These are phyloP conservation scores for Brachionus manjavacas DNA, from an alignment of 1,140 invertebrate species.

Conservation along the genomic window DNA sequence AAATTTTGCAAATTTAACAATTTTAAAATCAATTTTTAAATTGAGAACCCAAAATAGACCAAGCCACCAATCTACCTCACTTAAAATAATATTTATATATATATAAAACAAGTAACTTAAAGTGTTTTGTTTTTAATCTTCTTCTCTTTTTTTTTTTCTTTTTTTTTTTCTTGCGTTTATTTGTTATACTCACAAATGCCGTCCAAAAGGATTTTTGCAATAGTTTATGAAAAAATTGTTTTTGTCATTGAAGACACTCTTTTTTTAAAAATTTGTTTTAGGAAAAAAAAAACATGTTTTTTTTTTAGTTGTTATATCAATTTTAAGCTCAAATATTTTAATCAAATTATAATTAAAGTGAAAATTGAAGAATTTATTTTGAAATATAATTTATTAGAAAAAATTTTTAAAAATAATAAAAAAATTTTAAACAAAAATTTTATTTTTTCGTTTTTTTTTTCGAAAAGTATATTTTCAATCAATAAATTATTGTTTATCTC, in stretches of 20 bases:
- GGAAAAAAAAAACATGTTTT: not conserved
- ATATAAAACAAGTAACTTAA: not conserved
- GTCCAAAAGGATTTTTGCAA: not conserved
- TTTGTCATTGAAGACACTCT: not conserved
- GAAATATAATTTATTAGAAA: constrained; percentile 7
- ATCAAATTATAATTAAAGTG: constrained; percentile 1
- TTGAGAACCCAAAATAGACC: not conserved
- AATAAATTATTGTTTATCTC: too few species aligned
- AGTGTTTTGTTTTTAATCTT: not conserved
- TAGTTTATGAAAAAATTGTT: not conserved
- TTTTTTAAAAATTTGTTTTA: constrained; percentile 1
- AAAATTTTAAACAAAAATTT: not conserved
- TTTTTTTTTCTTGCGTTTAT: not conserved
- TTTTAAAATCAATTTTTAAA: constrained; percentile 2
- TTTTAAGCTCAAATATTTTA: not conserved
- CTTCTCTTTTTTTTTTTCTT: too few species aligned
- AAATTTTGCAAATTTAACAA: constrained; percentile 7
- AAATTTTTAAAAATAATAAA: constrained; percentile 9
- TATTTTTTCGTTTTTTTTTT: not conserved
- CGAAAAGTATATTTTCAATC: too few species aligned
- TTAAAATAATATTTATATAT: not conserved
- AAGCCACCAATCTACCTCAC: not conserved
- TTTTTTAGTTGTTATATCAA: constrained; percentile 5
- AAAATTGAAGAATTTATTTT: constrained; percentile 2
- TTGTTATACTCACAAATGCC: not conserved